Conservation (phyloP, 2,797 vertebrate species). For the Onychomys torridus region DNA sequence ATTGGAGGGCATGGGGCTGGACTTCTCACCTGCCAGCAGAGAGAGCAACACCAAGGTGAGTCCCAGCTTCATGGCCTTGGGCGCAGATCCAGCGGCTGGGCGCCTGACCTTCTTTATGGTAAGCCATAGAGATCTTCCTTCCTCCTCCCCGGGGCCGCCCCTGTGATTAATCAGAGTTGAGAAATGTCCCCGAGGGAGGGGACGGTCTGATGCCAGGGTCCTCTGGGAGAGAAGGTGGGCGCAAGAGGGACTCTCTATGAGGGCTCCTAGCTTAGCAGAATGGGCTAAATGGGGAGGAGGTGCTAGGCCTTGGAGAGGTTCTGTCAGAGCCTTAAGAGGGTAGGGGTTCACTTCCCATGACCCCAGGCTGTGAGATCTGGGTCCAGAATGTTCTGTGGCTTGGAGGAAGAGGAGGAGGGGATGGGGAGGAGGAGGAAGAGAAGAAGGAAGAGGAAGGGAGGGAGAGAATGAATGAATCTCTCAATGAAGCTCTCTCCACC, state of each 20-base stretch:
- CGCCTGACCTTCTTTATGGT: conserved; percentile 65
- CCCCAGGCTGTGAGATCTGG: not conserved
- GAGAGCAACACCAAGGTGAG: conserved; percentile 43
- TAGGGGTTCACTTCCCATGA: not conserved
- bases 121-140: conserved; percentile 65
- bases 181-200: conserved; percentile 66
- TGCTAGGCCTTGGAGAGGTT: not conserved
- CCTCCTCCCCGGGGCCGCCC: conserved; percentile 75
- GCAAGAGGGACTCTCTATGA: not conserved
- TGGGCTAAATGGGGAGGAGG: not conserved
- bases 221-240: not conserved
- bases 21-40: conserved; percentile 75
- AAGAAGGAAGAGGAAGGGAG: not conserved
- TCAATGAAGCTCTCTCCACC: not conserved
- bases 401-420: not conserved
- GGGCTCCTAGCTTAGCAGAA: not conserved
- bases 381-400: not conserved
- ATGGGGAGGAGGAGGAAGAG: not conserved
- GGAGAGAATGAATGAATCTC: not conserved
- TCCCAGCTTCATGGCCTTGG: conserved; percentile 68
- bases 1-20: rapidly evolving
- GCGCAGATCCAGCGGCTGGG: not conserved
- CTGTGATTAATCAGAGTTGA: conserved; percentile 77
- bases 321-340: not conserved
- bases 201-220: conserved; percentile 55